These are phyloP conservation scores for Hycleus phaleratus DNA, from an alignment of 1,140 invertebrate genomes.

Conservation along the genomic window DNA sequence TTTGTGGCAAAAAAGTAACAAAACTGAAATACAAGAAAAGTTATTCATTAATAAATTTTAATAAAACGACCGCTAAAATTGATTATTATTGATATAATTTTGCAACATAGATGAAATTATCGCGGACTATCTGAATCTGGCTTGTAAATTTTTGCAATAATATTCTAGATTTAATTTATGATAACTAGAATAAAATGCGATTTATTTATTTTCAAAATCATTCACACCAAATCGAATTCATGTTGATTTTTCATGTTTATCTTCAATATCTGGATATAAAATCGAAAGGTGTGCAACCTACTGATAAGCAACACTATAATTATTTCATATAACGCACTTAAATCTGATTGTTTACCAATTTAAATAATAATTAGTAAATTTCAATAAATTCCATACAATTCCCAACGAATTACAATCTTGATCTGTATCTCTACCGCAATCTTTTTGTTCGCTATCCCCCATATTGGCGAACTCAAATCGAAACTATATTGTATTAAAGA, in stretches of 20 bases:
- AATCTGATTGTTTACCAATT: neutral
- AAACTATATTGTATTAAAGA: no score
- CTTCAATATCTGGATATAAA: conserved; percentile 9
- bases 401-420: neutral
- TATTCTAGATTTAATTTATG: conserved; percentile 3
- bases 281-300: conserved; percentile 7
- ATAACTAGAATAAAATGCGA: conserved; percentile 9
- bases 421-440: no score
- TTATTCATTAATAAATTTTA: no score
- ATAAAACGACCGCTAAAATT: no score
- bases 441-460: no score
- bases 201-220: conserved; percentile 12
- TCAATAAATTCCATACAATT: neutral
- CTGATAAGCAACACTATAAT: conserved; percentile 8
- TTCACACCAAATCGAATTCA: conserved; percentile 7
- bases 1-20: neutral
- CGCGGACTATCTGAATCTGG: no score
- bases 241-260: conserved; percentile 15
- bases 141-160: no score
- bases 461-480: no score
- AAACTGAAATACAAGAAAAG: no score
- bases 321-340: neutral
- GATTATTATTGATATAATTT: no score
- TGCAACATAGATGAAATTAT: no score
- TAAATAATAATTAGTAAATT: neutral